phyloP scores from a whole-genome alignment of 2,113 vertebrate species.

The Burhinus oedicnemus region DNA sequence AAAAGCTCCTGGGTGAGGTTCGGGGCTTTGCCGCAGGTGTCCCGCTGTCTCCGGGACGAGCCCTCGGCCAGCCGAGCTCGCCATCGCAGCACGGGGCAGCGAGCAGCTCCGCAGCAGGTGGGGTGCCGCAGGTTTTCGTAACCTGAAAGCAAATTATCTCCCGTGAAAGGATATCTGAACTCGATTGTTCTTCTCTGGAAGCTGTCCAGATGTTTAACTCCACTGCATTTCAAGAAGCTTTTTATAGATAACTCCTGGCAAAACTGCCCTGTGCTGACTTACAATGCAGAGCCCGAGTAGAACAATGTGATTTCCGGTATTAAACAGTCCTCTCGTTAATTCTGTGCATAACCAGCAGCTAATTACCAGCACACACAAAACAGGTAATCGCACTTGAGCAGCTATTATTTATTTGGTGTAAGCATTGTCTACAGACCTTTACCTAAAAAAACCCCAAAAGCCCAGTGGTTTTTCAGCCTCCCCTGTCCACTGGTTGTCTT shows the following conservation, averaged over 20 bases:
- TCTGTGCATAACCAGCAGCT: background rate
- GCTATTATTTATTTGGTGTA: background rate
- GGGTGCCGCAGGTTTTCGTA: background rate
- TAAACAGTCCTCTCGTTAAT: background rate
- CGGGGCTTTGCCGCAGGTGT: fast-evolving
- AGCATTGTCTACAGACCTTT: background rate
- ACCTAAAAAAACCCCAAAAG: background rate
- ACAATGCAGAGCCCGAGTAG: fast-evolving
- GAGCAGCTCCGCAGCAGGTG: background rate
- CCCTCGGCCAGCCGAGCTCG: fast-evolving
- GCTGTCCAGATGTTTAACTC: background rate
- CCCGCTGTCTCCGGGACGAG: background rate
- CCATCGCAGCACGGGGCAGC: background rate
- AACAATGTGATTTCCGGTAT: background rate
- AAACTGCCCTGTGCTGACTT: background rate
- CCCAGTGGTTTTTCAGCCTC: background rate
- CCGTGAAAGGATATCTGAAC: background rate
- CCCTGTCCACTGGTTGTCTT: background rate
- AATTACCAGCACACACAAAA: background rate
- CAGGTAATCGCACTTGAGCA: background rate
- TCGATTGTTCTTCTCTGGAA: background rate
- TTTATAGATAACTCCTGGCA: background rate
- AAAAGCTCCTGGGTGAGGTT: background rate
- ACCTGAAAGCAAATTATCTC: background rate
- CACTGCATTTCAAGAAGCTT: background rate